Base-by-base conservation (phyloP, 2,888 invertebrate species). In the Drosophila mayaguana region DNA sequence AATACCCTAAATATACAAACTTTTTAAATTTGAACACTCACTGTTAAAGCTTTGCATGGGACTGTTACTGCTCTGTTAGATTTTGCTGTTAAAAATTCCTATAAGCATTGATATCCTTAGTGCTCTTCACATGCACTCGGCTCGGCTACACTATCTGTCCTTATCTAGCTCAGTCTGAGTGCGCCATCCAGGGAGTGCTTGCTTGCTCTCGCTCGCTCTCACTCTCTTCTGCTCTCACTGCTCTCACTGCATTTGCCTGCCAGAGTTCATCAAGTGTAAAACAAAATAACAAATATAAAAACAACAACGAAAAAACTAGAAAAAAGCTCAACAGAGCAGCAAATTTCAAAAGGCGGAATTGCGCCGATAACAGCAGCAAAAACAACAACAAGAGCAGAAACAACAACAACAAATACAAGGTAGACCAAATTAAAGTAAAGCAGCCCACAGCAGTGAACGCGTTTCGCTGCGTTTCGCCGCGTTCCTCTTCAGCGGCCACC, bases 331-430 rank as follows among this genome's bases (percentile, higher is more conserved):
- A 63, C 73, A 75, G 87, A 90, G 82, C 89, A 87, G 86, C 83
- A 90, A 89, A 83, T 87, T 90, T 87, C 79, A 78, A 87, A 87
- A 91, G 87, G 81, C 83, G 81, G 87, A 90, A 88, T 87, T 82
- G 80, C 85, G 80, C 78, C 79, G 85, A 88, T 88, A 80, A 80
- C 72, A 81, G 72, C 73, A 72, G 22, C 56, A 71, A 32, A 56
- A 66, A 22, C 48, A 57, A 36, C 56, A 65, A 46, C 66, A 76
- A 63, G 43, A 63, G 55, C 56, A 63, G 55, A 53, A 59, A 40
- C n/a, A 69, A 22, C 61, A 53, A 42, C 50, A 63, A 55, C 71
- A 68, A 68, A 54, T 43, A 66, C 65, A 70, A 71, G 65, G 70
- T 72, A 81, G 66, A 81, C 67, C 60, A 78, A 82, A 76, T 72